Conservation (phyloP, 2,888 invertebrate genomes). For the Arctia plantaginis region DNA sequence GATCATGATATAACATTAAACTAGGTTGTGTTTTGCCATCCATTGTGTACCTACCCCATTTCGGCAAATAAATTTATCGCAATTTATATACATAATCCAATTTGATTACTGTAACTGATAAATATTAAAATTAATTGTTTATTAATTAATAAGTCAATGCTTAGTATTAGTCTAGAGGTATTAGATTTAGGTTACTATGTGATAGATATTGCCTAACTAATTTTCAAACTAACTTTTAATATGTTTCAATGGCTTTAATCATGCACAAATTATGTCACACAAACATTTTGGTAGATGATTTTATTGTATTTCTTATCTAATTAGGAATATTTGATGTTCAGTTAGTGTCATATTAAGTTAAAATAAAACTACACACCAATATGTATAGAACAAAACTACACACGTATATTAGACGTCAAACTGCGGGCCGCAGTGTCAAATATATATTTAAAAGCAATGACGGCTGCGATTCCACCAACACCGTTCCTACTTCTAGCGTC, state of each 20-base stretch:
- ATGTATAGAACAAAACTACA: no score
- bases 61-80: slow-evolving; percentile 46
- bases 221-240: slow-evolving; percentile 66
- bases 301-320: slow-evolving; percentile 28
- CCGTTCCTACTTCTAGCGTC: background rate
- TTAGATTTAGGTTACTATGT: slow-evolving; percentile 75
- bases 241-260: slow-evolving; percentile 73
- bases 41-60: slow-evolving; percentile 45
- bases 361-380: slow-evolving; percentile 2
- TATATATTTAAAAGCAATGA: background rate
- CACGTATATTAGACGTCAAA: no score
- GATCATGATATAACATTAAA: slow-evolving; percentile 50
- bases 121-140: slow-evolving; percentile 32
- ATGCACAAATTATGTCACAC: slow-evolving; percentile 78
- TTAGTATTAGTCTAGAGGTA: slow-evolving; percentile 63
- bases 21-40: slow-evolving; percentile 71
- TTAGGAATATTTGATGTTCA: slow-evolving; percentile 9
- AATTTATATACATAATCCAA: slow-evolving; percentile 37
- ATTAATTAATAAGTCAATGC: slow-evolving; percentile 48
- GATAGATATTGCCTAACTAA: slow-evolving; percentile 79
- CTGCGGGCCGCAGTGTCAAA: background rate
- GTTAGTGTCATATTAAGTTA: slow-evolving; percentile 30
- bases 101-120: slow-evolving; percentile 41
- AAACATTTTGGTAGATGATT: slow-evolving; percentile 47
- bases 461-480: background rate